These are phyloP conservation scores for Pammene fasciana DNA, from an alignment of 2,888 invertebrate genomes.

Conservation along the genomic window DNA sequence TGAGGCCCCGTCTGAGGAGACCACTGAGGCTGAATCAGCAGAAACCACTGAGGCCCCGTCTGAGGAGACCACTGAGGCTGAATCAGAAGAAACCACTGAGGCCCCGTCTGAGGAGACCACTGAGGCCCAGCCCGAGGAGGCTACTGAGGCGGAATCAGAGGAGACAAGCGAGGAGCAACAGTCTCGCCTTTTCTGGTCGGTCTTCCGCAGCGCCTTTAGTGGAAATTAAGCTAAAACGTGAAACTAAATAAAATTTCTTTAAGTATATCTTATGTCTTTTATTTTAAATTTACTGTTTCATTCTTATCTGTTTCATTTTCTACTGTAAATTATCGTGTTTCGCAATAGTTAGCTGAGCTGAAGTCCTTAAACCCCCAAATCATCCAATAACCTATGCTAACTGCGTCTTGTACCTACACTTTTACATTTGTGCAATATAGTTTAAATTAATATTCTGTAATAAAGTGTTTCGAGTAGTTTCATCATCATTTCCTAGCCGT, in stretches of 20 bases:
- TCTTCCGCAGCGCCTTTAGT: conserved; percentile 4
- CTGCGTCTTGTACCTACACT: no score
- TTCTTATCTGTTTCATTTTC: no score
- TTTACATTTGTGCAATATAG: no score
- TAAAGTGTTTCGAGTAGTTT: no score
- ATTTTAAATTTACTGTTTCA: no score
- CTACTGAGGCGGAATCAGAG: background rate
- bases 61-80: background rate
- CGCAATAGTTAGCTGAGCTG: no score
- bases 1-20: background rate
- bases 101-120: background rate
- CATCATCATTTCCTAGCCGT: no score
- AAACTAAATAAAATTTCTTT: background rate
- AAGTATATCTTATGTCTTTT: background rate
- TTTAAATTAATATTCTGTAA: no score
- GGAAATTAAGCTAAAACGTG: background rate
- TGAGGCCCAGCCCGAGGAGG: conserved; percentile 6
- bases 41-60: background rate
- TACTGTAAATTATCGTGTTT: no score
- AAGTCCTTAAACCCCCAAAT: no score
- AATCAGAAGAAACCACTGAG: background rate
- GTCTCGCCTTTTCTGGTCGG: conserved; percentile 23
- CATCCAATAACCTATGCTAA: no score
- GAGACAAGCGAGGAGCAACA: conserved; percentile 14
- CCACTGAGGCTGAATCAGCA: conserved; percentile 7